Conservation (phyloP, 2,888 invertebrate species). For the Chymomyza amoena region DNA sequence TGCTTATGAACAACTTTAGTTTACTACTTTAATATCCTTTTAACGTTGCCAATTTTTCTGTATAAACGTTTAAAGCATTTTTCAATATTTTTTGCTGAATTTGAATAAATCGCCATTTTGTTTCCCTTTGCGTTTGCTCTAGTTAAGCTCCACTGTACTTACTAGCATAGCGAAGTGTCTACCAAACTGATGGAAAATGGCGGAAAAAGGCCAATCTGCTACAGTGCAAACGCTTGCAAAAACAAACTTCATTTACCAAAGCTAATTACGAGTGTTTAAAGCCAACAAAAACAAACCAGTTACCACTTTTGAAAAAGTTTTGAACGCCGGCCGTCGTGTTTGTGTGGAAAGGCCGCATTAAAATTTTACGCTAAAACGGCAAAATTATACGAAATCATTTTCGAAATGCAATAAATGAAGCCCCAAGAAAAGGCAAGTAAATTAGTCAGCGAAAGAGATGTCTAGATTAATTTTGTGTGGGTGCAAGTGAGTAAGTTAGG, state of each 20-base stretch:
- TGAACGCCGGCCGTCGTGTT: neutral
- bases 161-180: too few relatives aligned
- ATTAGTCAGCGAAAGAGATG: slow-evolving; percentile 26
- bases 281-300: neutral
- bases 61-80: too few relatives aligned
- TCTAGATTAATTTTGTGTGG: neutral
- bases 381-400: slow-evolving; percentile 57
- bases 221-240: neutral
- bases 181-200: neutral
- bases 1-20: too few relatives aligned
- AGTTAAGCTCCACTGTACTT: too few relatives aligned
- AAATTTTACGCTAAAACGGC: slow-evolving; percentile 45
- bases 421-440: slow-evolving; percentile 41
- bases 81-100: too few relatives aligned
- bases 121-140: too few relatives aligned
- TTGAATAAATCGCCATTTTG: too few relatives aligned
- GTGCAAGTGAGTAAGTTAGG: neutral
- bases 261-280: neutral
- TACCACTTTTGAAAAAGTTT: neutral
- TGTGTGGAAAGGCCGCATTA: slow-evolving; percentile 31
- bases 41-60: too few relatives aligned
- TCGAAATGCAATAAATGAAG: slow-evolving; percentile 51
- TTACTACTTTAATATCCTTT: too few relatives aligned
- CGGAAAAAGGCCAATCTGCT: neutral
- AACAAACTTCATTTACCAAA: slow-evolving; percentile 4